A percentile compares a stretch with the other conserved stretches of the same genome.
These are phyloP conservation scores for Homalodisca vitripennis DNA, from an alignment of 1,140 invertebrate genomes.

Conservation along the genomic window DNA sequence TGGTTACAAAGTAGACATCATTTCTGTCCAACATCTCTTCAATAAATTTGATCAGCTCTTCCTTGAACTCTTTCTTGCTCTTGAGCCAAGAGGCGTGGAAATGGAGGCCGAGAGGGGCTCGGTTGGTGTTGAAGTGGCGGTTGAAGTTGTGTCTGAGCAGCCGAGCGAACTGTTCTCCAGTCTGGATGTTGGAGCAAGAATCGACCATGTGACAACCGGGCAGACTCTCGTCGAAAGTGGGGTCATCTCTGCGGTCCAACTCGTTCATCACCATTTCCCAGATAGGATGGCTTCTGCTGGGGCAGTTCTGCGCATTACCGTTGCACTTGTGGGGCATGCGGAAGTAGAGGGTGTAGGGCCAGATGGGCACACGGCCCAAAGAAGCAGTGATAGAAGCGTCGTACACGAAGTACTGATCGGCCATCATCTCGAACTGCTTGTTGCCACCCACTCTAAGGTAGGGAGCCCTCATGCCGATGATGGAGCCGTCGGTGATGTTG, in stretches of 20 bases:
- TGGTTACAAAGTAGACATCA: slow-evolving; percentile 94
- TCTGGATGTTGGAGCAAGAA: slow-evolving; percentile 89
- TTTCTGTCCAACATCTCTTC: slow-evolving; percentile 87
- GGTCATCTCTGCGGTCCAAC: slow-evolving; percentile 86
- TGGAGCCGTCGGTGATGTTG: slow-evolving; percentile 87
- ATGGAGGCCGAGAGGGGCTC: slow-evolving; percentile 90
- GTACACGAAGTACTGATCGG: slow-evolving; percentile 92
- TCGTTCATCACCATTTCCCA: slow-evolving; percentile 98
- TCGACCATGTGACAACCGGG: slow-evolving; percentile 94
- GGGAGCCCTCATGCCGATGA: slow-evolving; percentile 86
- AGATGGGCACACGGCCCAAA: slow-evolving; percentile 83
- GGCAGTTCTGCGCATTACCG: slow-evolving; percentile 89
- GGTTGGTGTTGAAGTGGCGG: slow-evolving; percentile 88
- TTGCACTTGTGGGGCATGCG: slow-evolving; percentile 94
- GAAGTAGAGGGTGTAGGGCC: slow-evolving; percentile 95
- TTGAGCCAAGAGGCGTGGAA: slow-evolving; percentile 96
- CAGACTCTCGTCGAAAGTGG: slow-evolving; percentile 85
- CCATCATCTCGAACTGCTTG: slow-evolving; percentile 95
- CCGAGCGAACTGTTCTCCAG: slow-evolving; percentile 82
- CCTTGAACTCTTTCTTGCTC: slow-evolving; percentile 90
- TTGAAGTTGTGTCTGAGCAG: slow-evolving; percentile 92
- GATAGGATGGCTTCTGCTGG: slow-evolving; percentile 80
- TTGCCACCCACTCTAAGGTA: slow-evolving; percentile 90
- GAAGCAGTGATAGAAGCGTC: slow-evolving; percentile 92
- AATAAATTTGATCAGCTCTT: slow-evolving; percentile 90